Evolutionary conservation across 2,888 invertebrate genomes (phyloP), one percentile per base, ranked within the genome.

Genomic region (Hedya salicella): DNA sequence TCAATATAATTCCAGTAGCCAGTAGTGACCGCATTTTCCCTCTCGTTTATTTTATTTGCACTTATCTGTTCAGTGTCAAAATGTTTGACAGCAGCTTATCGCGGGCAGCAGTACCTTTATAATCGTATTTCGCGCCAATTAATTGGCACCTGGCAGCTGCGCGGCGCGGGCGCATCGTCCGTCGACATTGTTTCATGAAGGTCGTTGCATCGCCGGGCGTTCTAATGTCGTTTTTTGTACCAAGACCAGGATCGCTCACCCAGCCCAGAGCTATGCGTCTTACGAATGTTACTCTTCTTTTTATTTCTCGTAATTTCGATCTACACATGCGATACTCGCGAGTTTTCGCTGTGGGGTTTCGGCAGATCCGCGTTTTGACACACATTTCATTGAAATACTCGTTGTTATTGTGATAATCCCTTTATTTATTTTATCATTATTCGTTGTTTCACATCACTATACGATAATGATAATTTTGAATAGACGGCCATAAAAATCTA

Each of bases 151-250:
- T 81, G 83, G 77, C 75, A 57, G 50, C 50, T 59, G 57, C 46
- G 39, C 77, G 68, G 79, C 75, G 78, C 77, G 68, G 72, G 76
- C 83, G 81, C 82, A 81, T 75, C 74, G 78, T 69, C 73, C 72
- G 72, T 71, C 72, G 75, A 74, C 78, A 75, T 78, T 77, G 78
- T 78, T 75, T 73, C 75, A 74, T 80, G 83, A 87, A 88, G 87
- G 87, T 85, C 88, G 84, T 76, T 79, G 83, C 81, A 84, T 80
- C 77, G 77, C 73, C 72, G 71, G 81, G 73, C 83, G 79, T 78
- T 82, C 79, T 83, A 84, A 87, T 82, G 81, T 81, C 78, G 79
- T 83, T 84, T 87, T 85, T 86, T 81, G 75, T 70, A 25, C 4
- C 65, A 48, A n/a, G n/a, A 61, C 36, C 36, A 59, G 39, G 53